Percentiles rank a stretch among this genome's conserved stretches.
Conservation (phyloP, 2,797 vertebrate species). For the Pipistrellus nathusii region DNA sequence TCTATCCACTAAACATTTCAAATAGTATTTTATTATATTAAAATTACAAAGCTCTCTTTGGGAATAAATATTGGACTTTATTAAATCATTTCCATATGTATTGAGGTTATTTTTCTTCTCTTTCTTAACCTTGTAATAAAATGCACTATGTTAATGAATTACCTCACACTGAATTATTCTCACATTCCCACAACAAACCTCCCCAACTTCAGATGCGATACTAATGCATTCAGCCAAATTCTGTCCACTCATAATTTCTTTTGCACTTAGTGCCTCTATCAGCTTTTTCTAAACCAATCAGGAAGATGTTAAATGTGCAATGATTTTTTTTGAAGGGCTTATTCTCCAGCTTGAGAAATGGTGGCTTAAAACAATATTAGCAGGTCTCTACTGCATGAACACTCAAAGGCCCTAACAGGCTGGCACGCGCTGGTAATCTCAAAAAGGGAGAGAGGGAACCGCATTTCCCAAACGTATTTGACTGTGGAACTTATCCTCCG, state of each 20-base stretch:
- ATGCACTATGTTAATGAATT: neutral
- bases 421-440: rapidly evolving
- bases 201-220: neutral
- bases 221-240: neutral
- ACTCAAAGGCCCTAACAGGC: neutral
- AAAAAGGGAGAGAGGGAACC: neutral
- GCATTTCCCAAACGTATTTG: neutral
- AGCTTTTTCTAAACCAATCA: conserved; percentile 34
- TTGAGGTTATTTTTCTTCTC: neutral
- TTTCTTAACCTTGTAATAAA: conserved; percentile 13
- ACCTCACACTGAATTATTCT: neutral
- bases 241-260: conserved; percentile 36
- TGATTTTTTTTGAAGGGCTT: neutral
- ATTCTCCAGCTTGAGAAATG: conserved; percentile 12
- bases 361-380: neutral
- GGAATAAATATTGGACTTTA: neutral
- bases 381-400: neutral
- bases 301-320: conserved; percentile 10
- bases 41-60: neutral
- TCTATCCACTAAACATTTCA: conserved; percentile 1
- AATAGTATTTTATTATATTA: neutral
- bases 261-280: neutral
- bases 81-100: neutral
- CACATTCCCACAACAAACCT: neutral
- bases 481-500: neutral